Conservation (phyloP, 2,113 vertebrate species). For the Mola mola region DNA sequence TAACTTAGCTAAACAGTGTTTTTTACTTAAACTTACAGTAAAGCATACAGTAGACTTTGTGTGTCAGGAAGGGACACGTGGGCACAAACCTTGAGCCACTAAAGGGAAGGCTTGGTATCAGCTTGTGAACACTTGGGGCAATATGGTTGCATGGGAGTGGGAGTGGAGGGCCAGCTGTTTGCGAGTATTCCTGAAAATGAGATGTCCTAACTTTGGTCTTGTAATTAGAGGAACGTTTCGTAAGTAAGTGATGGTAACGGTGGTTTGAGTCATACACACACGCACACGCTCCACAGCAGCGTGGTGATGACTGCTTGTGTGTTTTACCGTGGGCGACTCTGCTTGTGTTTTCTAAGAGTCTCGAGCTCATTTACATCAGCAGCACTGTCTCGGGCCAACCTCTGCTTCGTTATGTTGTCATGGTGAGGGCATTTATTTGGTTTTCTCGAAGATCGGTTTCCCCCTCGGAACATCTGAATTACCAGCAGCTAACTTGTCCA, state of each 20-base stretch:
- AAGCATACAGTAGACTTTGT: no score
- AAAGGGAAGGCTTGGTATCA: no score
- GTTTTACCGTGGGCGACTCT: conserved; percentile 3
- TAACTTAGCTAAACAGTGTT: no score
- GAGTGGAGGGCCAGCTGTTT: background rate
- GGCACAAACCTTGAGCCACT: no score
- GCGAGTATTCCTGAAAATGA: background rate
- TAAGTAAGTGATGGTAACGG: background rate
- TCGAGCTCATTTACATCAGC: conserved; percentile 35
- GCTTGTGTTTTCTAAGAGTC: conserved; percentile 27
- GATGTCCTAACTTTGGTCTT: conserved; percentile 13
- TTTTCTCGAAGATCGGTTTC: background rate
- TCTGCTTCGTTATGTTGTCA: conserved; percentile 21
- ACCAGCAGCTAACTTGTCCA: background rate
- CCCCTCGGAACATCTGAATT: background rate
- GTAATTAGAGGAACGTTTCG: conserved; percentile 36
- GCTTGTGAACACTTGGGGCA: no score
- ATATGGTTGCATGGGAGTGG: background rate
- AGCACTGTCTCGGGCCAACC: conserved; percentile 2
- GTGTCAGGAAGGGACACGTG: no score
- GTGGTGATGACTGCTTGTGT: no score
- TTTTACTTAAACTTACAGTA: no score
- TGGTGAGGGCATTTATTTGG: background rate
- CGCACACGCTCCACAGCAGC: background rate
- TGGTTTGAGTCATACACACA: conserved; percentile 27